A percentile compares a stretch with the other conserved stretches of the same genome.
Evolutionary conservation across 2,113 vertebrate species (phyloP).

Genomic region (Pipa parva): DNA sequence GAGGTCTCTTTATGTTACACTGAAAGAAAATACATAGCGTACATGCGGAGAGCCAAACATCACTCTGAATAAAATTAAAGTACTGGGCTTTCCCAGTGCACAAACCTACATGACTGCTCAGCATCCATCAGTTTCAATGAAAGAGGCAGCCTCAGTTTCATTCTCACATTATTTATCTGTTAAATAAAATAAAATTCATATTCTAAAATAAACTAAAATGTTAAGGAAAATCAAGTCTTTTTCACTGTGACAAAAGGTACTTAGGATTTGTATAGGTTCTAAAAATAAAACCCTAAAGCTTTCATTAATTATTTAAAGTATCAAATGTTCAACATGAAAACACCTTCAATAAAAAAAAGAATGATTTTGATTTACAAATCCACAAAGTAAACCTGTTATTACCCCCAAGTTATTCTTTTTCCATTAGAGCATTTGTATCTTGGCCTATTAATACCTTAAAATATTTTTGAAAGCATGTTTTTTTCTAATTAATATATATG

Average conservation of each 20-base stretch:
- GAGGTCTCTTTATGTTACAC: constrained; percentile 16
- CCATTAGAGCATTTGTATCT: too few species aligned
- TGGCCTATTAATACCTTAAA: too few species aligned
- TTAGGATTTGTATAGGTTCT: not conserved
- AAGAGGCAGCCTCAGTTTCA: constrained; percentile 19
- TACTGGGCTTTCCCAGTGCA: constrained; percentile 34
- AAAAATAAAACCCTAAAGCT: too few species aligned
- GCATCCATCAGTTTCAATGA: constrained; percentile 36
- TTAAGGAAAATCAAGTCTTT: not conserved
- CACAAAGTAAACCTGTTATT: too few species aligned
- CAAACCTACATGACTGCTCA: constrained; percentile 23
- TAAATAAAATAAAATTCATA: not conserved
- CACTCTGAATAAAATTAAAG: constrained; percentile 30
- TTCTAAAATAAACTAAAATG: constrained; percentile 8
- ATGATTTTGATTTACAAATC: too few species aligned
- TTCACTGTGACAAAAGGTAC: not conserved
- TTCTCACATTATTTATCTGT: constrained; percentile 16
- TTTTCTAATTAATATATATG: too few species aligned
- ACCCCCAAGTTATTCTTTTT: too few species aligned
- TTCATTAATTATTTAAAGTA: too few species aligned
- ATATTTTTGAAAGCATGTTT: too few species aligned
- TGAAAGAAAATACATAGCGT: constrained; percentile 37
- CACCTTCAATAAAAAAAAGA: too few species aligned
- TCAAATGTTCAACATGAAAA: too few species aligned
- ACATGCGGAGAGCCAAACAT: constrained; percentile 36